Evolutionary conservation across 2,113 vertebrate species (phyloP).

Genomic region (Oxyruncus cristatus): DNA sequence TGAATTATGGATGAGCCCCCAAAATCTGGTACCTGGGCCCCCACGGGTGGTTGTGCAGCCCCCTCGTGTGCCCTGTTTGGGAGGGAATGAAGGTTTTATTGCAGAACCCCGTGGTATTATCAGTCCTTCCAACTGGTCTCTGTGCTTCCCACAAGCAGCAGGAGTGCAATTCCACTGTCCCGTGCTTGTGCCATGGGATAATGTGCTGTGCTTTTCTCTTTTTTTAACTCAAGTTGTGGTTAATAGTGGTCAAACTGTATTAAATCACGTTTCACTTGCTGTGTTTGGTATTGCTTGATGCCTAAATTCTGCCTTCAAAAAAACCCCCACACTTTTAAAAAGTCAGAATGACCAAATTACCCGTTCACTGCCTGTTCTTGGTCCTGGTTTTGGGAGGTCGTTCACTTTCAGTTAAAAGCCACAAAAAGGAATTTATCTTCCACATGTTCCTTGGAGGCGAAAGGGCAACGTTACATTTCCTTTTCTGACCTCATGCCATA

Average conservation of each 20-base stretch:
- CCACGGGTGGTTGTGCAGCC: not conserved
- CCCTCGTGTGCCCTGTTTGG: not conserved
- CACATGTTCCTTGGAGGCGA: not conserved
- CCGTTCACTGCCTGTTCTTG: not conserved
- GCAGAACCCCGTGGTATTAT: not conserved
- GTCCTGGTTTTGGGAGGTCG: not conserved
- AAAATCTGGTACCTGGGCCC: not conserved
- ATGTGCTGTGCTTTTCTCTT: not conserved
- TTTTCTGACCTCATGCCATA: not conserved
- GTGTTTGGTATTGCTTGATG: not conserved
- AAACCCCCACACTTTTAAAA: not conserved
- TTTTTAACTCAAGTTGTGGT: not conserved
- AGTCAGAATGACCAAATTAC: too few relatives aligned
- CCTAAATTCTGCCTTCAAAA: not conserved
- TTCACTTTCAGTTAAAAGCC: not conserved
- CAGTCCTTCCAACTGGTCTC: not conserved
- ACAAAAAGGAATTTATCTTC: not conserved
- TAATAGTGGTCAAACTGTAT: not conserved
- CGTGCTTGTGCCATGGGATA: not conserved
- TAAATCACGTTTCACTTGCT: not conserved
- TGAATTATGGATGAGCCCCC: not conserved
- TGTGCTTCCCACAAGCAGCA: not conserved
- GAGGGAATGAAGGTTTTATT: not conserved
- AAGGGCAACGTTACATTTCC: not conserved
- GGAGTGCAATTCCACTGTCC: conserved; percentile 21